Evolutionary conservation across 2,888 invertebrate species (phyloP).

Genomic region (Idaea biselata): DNA sequence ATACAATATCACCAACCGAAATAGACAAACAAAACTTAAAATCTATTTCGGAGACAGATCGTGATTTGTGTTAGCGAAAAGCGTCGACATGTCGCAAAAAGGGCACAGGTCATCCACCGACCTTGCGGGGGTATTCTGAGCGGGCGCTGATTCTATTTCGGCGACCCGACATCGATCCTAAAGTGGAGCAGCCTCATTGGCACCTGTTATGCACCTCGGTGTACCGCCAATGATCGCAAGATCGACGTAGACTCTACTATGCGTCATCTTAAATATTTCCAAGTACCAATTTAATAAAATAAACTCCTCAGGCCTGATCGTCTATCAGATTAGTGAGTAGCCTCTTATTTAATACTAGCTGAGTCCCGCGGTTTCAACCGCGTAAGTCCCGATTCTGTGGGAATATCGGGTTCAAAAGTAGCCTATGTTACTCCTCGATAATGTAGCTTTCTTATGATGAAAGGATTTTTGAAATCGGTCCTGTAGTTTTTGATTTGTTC

Average conservation of each 20-base stretch:
- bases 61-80: slow-evolving; percentile 29
- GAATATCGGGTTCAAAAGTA: no score
- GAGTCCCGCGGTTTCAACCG: no score
- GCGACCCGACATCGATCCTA: slow-evolving; percentile 55
- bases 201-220: slow-evolving; percentile 59
- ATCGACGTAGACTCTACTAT: slow-evolving; percentile 34
- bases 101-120: slow-evolving; percentile 61
- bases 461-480: no score
- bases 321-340: no score
- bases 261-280: slow-evolving; percentile 19
- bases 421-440: no score
- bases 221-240: slow-evolving; percentile 55
- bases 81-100: slow-evolving; percentile 52
- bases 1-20: slow-evolving; percentile 31
- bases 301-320: no score
- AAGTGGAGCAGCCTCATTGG: slow-evolving; percentile 66
- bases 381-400: no score
- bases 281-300: no score
- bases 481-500: no score
- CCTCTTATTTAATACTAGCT: no score
- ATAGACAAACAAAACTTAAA: slow-evolving; percentile 34
- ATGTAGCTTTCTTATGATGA: no score
- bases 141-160: slow-evolving; percentile 63
- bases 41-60: slow-evolving; percentile 40
- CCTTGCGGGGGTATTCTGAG: slow-evolving; percentile 63